phyloP scores from a whole-genome alignment of 2,888 invertebrate species.

The Pyrrhosoma nymphula region DNA sequence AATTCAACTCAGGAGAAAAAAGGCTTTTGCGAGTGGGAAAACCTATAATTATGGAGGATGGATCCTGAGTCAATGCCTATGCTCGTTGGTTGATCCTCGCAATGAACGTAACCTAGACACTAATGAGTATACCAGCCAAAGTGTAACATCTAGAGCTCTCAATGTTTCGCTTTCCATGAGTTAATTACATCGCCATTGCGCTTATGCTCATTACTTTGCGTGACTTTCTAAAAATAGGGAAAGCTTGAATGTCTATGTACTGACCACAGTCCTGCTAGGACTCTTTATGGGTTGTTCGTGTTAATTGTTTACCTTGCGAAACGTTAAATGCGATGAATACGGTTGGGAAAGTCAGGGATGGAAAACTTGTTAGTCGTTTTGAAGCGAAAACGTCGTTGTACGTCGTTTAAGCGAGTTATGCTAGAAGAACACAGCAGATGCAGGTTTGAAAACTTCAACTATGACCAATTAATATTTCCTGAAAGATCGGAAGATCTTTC shows the following conservation, averaged over 20 bases:
- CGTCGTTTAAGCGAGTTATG: background rate
- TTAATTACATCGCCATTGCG: background rate
- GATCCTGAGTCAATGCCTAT: background rate
- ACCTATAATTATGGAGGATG: background rate
- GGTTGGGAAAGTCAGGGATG: background rate
- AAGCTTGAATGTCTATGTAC: background rate
- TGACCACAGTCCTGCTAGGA: background rate
- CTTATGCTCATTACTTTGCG: background rate
- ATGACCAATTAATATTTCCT: background rate
- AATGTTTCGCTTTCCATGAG: background rate
- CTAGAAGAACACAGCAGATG: background rate
- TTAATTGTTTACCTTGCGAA: background rate
- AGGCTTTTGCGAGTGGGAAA: background rate
- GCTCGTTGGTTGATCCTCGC: background rate
- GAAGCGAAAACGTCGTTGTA: background rate
- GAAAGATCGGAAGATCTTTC: background rate
- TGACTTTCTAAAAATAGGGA: slow-evolving; percentile 1
- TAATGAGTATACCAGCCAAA: background rate
- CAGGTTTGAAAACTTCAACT: background rate
- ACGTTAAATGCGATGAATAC: background rate
- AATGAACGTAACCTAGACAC: background rate
- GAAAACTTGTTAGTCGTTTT: background rate
- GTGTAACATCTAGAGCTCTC: background rate
- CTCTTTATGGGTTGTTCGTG: background rate
- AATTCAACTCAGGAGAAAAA: too few species aligned